A percentile compares a stretch with the other conserved stretches of the same genome.
phyloP scores from a whole-genome alignment of 2,888 invertebrate species.

The Cloeon dipterum region DNA sequence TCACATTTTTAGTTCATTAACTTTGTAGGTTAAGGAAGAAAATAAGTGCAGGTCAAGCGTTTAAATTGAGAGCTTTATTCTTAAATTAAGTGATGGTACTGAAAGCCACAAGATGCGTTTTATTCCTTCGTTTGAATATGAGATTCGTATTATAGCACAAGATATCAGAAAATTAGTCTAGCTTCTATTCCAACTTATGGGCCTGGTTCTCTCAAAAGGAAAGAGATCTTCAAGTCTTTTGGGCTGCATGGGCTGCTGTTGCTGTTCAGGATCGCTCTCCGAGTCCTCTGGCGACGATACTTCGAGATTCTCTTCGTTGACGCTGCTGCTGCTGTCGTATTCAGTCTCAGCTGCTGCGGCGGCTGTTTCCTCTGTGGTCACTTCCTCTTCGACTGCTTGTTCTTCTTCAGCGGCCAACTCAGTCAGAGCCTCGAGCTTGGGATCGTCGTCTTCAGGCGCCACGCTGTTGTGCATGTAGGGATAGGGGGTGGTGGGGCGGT shows the following conservation, averaged over 20 bases:
- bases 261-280: conserved; percentile 18
- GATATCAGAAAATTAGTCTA: not conserved
- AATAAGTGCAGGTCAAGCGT: no score
- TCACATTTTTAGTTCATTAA: no score
- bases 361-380: conserved; percentile 13
- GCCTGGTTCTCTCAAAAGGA: not conserved
- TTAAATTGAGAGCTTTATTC: no score
- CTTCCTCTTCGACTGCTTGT: conserved; percentile 9
- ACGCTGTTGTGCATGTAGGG: not conserved
- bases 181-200: not conserved
- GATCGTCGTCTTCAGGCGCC: conserved; percentile 14
- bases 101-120: no score
- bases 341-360: conserved; percentile 27
- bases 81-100: no score
- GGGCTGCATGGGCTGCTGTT: no score
- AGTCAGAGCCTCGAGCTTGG: conserved; percentile 10
- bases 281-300: conserved; percentile 28
- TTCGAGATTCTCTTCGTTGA: conserved; percentile 26
- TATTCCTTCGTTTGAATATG: no score
- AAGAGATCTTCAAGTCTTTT: not conserved
- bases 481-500: conserved; percentile 4
- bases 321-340: conserved; percentile 30
- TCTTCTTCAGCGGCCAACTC: conserved; percentile 9
- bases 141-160: no score
- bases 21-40: no score